A percentile compares a stretch with the other conserved stretches of the same genome.
Conservation (phyloP, 2,888 invertebrate species). For the Drosophila putrida region DNA sequence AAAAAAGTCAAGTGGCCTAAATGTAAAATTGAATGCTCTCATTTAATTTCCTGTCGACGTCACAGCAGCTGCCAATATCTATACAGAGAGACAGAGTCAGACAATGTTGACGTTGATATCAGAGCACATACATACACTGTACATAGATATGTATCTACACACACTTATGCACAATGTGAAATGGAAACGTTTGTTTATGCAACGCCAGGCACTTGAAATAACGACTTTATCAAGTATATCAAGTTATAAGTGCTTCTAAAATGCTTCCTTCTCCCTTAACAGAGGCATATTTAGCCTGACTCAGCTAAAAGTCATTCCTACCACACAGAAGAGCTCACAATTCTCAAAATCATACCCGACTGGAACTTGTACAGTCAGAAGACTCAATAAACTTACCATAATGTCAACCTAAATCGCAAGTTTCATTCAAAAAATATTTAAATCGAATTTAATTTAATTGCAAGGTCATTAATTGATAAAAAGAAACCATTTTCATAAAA, state of each 20-base stretch:
- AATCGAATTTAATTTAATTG: too few species aligned
- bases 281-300: conserved; percentile 11
- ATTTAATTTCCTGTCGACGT: conserved; percentile 58
- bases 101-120: conserved; percentile 7
- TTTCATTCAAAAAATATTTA: too few species aligned
- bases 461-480: too few species aligned
- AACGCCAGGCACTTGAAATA: conserved; percentile 24
- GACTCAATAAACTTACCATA: too few species aligned
- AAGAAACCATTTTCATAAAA: too few species aligned
- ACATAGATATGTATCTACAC: neutral
- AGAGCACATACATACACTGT: neutral
- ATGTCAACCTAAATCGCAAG: too few species aligned
- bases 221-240: conserved; percentile 16
- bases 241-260: conserved; percentile 17
- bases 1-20: conserved; percentile 49
- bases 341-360: neutral
- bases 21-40: conserved; percentile 44
- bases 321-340: neutral
- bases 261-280: neutral
- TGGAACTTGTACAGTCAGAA: neutral
- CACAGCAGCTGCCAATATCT: conserved; percentile 37
- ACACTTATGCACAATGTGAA: conserved; percentile 8
- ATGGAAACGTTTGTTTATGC: conserved; percentile 32
- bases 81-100: neutral
- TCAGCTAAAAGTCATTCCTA: conserved; percentile 26